phyloP scores from a whole-genome alignment of 2,888 invertebrate species.

The Caenorhabditis becei region DNA sequence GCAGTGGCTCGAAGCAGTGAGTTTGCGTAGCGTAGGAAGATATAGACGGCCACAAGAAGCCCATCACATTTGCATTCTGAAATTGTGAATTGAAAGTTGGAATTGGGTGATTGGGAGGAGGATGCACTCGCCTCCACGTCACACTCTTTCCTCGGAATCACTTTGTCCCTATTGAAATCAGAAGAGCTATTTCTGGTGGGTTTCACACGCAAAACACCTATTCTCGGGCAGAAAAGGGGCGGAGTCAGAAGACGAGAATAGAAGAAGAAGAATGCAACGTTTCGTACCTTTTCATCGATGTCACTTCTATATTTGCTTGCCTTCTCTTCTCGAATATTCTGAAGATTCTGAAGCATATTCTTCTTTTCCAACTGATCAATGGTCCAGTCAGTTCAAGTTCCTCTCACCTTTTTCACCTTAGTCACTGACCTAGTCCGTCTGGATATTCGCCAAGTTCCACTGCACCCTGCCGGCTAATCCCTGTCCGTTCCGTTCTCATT shows the following conservation, averaged over 20 bases:
- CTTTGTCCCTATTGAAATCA: not conserved
- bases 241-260: not conserved
- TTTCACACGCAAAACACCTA: constrained; percentile 3
- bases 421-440: too few species aligned
- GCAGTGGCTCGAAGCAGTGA: constrained; percentile 32
- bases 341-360: not conserved
- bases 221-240: not conserved
- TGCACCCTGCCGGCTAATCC: constrained; percentile 21
- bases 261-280: not conserved
- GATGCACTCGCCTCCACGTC: not conserved
- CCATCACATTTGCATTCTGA: constrained; percentile 4
- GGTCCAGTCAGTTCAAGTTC: too few species aligned
- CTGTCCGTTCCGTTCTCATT: constrained; percentile 3
- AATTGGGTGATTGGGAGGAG: not conserved
- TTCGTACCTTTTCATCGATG: not conserved
- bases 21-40: constrained; percentile 13
- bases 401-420: too few species aligned
- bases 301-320: not conserved
- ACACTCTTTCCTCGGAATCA: not conserved
- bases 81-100: not conserved
- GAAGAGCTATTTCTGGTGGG: not conserved
- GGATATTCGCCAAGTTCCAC: not conserved
- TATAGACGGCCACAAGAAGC: not conserved
- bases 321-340: not conserved
- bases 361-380: not conserved